These are phyloP conservation scores for Aegotheles bennettii DNA, from an alignment of 2,113 vertebrate species.

Conservation along the genomic window DNA sequence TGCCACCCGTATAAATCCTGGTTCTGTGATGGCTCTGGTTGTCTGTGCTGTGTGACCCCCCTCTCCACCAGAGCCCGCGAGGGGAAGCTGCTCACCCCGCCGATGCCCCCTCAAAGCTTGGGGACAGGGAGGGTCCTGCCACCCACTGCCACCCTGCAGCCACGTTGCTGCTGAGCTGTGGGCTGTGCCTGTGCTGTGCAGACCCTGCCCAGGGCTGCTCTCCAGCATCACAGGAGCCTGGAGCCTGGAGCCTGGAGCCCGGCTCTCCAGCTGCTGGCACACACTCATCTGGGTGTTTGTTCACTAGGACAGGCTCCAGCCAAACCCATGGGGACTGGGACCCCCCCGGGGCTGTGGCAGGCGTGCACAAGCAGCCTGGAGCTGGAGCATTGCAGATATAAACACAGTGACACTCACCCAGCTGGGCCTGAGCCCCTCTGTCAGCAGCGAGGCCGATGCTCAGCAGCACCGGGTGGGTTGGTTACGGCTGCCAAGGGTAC, in stretches of 20 bases:
- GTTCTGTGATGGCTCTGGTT: background rate
- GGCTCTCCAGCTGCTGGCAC: accelerated
- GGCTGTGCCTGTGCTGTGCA: accelerated
- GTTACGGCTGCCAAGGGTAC: background rate
- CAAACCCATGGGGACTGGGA: background rate
- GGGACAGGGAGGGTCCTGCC: accelerated
- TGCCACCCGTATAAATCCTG: constrained; percentile 17
- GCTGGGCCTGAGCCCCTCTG: background rate
- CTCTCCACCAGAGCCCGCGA: accelerated
- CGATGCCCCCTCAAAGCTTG: accelerated
- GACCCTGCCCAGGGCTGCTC: background rate
- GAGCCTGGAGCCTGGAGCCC: background rate
- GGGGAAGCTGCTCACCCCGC: background rate
- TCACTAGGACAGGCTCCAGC: accelerated
- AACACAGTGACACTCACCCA: too few species aligned
- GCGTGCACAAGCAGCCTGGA: background rate
- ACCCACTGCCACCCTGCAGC: background rate
- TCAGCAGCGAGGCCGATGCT: accelerated
- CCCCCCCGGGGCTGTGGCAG: background rate
- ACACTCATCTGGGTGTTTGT: accelerated
- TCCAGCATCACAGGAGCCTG: background rate
- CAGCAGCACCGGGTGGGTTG: background rate
- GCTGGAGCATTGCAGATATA: background rate
- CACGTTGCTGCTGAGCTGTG: accelerated
- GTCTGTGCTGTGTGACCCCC: background rate